Percentiles rank a stretch among this genome's conserved stretches.
These are phyloP conservation scores for Canis aureus DNA, from an alignment of 2,113 vertebrate species.

Conservation along the genomic window DNA sequence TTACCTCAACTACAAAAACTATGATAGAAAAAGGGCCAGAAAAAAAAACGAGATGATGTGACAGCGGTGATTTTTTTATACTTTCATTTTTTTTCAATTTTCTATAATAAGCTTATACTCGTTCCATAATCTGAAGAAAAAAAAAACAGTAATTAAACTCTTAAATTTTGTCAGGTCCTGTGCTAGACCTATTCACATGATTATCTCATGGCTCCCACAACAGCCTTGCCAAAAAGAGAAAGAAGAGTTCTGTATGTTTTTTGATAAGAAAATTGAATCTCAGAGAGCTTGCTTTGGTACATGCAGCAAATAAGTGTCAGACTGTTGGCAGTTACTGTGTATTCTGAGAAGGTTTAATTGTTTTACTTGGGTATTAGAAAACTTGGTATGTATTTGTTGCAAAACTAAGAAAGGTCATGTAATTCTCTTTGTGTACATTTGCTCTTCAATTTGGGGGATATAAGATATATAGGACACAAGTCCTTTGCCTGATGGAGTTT, in stretches of 20 bases:
- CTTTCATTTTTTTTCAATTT: background rate
- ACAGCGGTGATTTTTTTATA: background rate
- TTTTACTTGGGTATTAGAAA: background rate
- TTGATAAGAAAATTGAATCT: background rate
- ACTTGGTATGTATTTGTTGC: background rate
- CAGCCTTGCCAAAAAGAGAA: background rate
- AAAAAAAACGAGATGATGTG: background rate
- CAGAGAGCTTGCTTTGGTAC: background rate
- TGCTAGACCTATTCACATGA: background rate
- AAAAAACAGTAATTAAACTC: background rate
- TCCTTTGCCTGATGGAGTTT: constrained; percentile 76
- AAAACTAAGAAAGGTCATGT: background rate
- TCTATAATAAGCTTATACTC: background rate
- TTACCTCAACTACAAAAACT: constrained; percentile 31
- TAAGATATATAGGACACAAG: constrained; percentile 68
- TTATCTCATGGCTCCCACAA: background rate
- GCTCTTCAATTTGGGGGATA: constrained; percentile 29
- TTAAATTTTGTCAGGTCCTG: background rate
- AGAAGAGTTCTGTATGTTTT: background rate
- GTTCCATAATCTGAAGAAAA: background rate
- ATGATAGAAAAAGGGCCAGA: background rate
- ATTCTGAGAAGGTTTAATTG: background rate
- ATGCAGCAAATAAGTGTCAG: background rate
- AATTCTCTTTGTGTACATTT: constrained; percentile 24
- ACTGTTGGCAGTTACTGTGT: background rate